A percentile compares a stretch with the other conserved stretches of the same genome.
Evolutionary conservation across 2,113 vertebrate genomes (phyloP).

Genomic region (Cettia cetti): DNA sequence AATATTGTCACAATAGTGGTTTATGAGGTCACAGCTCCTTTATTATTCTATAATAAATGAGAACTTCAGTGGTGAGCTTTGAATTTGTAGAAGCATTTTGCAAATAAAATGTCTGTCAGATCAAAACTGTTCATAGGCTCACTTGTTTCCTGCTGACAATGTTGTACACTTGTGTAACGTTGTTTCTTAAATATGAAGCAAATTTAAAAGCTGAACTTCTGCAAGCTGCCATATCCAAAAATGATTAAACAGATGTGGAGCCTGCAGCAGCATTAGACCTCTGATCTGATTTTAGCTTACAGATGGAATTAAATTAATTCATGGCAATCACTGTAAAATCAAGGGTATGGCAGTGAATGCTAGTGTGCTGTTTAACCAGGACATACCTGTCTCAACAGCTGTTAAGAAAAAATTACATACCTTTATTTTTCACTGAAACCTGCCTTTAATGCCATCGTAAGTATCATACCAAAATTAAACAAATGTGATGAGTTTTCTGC

Average conservation of each 20-base stretch:
- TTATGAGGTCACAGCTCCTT: background rate
- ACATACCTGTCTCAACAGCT: slow-evolving; percentile 61
- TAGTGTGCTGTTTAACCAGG: slow-evolving; percentile 44
- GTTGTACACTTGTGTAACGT: background rate
- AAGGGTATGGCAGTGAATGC: slow-evolving; percentile 55
- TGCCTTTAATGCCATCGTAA: slow-evolving; percentile 37
- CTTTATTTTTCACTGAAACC: slow-evolving; percentile 56
- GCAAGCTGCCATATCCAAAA: slow-evolving; percentile 68
- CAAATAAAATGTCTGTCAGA: background rate
- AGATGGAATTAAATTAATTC: slow-evolving; percentile 73
- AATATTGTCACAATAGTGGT: background rate
- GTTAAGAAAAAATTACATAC: slow-evolving; percentile 40
- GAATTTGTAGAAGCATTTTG: background rate
- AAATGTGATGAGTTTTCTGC: background rate
- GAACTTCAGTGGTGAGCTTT: background rate
- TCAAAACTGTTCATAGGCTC: background rate
- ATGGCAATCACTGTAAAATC: slow-evolving; percentile 65
- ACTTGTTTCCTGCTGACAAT: background rate
- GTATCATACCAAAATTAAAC: slow-evolving; percentile 45
- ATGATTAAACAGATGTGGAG: slow-evolving; percentile 75
- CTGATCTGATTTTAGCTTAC: slow-evolving; percentile 75
- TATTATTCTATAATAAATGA: background rate
- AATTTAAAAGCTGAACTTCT: slow-evolving; percentile 70
- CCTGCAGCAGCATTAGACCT: slow-evolving; percentile 73
- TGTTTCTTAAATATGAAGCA: slow-evolving; percentile 66